Conservation (phyloP, 2,888 invertebrate species). For the Stramonita haemastoma region DNA sequence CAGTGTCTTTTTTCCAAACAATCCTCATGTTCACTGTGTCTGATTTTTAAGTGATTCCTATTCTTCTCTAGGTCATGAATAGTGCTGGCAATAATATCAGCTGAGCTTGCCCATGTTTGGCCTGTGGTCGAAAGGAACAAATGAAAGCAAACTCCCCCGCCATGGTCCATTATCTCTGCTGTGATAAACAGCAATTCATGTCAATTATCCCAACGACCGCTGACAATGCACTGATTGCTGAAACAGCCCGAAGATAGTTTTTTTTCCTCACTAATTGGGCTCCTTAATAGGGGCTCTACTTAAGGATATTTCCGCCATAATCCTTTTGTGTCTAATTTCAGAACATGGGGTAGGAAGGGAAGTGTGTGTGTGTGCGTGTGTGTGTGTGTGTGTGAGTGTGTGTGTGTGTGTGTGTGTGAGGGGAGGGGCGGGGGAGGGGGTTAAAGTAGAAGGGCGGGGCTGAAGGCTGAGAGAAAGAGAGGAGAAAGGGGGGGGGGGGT, state of each 20-base stretch:
- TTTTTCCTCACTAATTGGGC: conserved; percentile 35
- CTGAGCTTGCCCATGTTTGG: no score
- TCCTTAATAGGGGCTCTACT: conserved; percentile 46
- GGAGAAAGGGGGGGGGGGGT: not conserved
- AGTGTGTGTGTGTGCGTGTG: not conserved
- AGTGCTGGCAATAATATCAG: no score
- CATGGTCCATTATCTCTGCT: conserved; percentile 40
- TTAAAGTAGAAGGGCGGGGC: not conserved
- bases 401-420: not conserved
- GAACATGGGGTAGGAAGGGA: not conserved
- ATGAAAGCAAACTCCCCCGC: conserved; percentile 27
- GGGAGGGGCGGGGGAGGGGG: not conserved
- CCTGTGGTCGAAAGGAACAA: conserved; percentile 14
- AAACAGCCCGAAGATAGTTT: conserved; percentile 40
- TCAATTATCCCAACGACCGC: conserved; percentile 45
- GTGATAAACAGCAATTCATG: conserved; percentile 43
- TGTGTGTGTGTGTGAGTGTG: not conserved
- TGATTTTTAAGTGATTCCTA: no score
- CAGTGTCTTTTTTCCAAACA: no score
- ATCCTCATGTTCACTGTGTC: no score
- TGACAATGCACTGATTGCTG: conserved; percentile 45
- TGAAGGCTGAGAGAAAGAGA: no score
- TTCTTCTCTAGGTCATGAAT: no score
- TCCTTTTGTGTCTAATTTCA: conserved; percentile 35
- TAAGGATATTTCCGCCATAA: conserved; percentile 45